These are phyloP conservation scores for Perognathus longimembris DNA, from an alignment of 2,113 vertebrate genomes.

Conservation along the genomic window DNA sequence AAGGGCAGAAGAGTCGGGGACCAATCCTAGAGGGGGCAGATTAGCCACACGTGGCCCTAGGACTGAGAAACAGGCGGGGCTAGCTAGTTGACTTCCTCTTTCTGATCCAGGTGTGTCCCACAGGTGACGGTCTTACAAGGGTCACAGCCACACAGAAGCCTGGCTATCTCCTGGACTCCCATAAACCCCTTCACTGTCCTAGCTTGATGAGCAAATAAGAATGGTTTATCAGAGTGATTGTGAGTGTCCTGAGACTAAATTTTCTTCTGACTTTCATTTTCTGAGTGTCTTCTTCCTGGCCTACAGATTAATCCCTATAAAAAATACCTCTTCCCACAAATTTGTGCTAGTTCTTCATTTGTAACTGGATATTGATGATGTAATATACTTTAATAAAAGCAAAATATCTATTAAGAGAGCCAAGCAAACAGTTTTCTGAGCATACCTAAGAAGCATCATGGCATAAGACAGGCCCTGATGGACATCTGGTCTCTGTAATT, in stretches of 20 bases:
- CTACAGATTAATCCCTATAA: neutral
- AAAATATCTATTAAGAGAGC: neutral
- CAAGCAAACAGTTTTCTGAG: neutral
- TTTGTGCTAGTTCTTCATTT: neutral
- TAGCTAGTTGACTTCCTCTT: no score
- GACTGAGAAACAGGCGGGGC: no score
- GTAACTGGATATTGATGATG: neutral
- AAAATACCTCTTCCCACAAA: neutral
- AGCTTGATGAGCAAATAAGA: neutral
- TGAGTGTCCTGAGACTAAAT: neutral
- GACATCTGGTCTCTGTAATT: neutral
- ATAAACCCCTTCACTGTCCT: neutral
- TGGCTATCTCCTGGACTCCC: neutral
- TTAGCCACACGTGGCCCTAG: no score
- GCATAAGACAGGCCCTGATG: neutral
- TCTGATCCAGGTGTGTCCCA: no score
- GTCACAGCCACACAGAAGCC: neutral
- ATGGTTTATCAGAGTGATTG: neutral
- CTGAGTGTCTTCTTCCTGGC: neutral
- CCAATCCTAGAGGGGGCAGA: no score
- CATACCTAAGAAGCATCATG: neutral
- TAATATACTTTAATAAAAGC: neutral
- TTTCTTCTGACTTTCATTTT: neutral
- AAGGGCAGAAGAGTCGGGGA: no score
- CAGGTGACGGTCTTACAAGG: no score